Percentiles rank a stretch among this genome's conserved stretches.
Conservation (phyloP, 1,140 invertebrate species). For the Nasonia vitripennis region DNA sequence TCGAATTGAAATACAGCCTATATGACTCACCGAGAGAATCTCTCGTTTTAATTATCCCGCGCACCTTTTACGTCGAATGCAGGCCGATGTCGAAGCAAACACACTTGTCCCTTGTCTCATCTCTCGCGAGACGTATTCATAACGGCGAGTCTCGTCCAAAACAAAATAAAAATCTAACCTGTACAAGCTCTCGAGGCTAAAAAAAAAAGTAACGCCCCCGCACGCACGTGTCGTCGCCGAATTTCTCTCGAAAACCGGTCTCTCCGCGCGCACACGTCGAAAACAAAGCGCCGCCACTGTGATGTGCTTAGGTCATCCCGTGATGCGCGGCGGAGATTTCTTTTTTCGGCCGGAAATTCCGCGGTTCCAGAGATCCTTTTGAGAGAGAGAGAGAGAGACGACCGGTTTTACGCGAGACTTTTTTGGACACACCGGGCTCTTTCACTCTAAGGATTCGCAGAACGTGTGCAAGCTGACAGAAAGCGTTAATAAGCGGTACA, state of each 20-base stretch:
- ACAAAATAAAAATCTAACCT: not conserved
- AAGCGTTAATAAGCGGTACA: not conserved
- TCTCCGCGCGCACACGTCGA: not conserved
- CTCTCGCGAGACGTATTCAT: too few relatives aligned
- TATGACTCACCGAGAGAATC: too few relatives aligned
- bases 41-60: too few relatives aligned
- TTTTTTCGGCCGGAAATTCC: conserved; percentile 4
- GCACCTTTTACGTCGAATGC: too few relatives aligned
- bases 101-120: too few relatives aligned
- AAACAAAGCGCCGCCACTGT: not conserved
- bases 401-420: not conserved
- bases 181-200: not conserved
- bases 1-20: too few relatives aligned
- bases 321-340: not conserved
- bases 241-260: conserved; percentile 2
- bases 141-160: not conserved
- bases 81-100: too few relatives aligned
- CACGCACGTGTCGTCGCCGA: not conserved
- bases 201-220: not conserved
- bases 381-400: not conserved
- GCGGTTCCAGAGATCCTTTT: not conserved
- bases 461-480: not conserved
- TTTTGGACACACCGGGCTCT: not conserved
- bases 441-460: not conserved
- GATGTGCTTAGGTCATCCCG: not conserved